A percentile compares a stretch with the other conserved stretches of the same genome.
Evolutionary conservation across 1,140 invertebrate species (phyloP).

Genomic region (Bathynomus jamesi): DNA sequence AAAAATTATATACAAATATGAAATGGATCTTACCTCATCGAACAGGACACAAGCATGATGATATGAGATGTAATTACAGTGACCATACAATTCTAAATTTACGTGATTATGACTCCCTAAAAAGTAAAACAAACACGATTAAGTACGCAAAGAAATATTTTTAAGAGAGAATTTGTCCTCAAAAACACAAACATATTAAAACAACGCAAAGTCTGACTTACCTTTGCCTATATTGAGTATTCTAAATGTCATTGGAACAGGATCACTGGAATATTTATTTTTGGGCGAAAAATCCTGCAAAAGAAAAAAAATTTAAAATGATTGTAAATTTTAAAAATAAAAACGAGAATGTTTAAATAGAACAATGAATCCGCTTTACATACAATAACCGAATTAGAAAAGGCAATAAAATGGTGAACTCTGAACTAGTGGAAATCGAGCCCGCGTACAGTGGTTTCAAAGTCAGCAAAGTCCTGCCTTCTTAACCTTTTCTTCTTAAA

Average conservation of each 20-base stretch:
- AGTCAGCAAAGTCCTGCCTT: too few species aligned
- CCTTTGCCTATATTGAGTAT: constrained; percentile 65
- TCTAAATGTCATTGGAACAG: constrained; percentile 63
- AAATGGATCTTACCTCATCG: constrained; percentile 62
- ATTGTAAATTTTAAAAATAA: too few species aligned
- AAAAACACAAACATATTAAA: background rate
- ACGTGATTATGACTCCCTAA: constrained; percentile 34
- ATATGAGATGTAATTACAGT: constrained; percentile 67
- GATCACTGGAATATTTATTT: constrained; percentile 41
- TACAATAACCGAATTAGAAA: too few species aligned
- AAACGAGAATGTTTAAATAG: too few species aligned
- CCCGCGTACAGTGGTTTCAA: too few species aligned
- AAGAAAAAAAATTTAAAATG: background rate
- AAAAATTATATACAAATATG: too few species aligned
- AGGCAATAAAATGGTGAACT: too few species aligned
- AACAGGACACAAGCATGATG: constrained; percentile 82
- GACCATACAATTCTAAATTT: constrained; percentile 45
- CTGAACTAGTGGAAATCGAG: too few species aligned
- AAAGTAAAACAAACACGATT: background rate
- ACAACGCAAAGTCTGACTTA: constrained; percentile 28
- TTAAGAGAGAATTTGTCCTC: background rate
- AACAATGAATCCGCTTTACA: too few species aligned
- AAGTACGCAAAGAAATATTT: background rate
- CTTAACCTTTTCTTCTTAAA: too few species aligned
- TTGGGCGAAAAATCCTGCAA: constrained; percentile 33